Percentiles rank a stretch among this genome's conserved stretches.
Evolutionary conservation across 2,888 invertebrate genomes (phyloP).

Genomic region (Drosophila phalerata): DNA sequence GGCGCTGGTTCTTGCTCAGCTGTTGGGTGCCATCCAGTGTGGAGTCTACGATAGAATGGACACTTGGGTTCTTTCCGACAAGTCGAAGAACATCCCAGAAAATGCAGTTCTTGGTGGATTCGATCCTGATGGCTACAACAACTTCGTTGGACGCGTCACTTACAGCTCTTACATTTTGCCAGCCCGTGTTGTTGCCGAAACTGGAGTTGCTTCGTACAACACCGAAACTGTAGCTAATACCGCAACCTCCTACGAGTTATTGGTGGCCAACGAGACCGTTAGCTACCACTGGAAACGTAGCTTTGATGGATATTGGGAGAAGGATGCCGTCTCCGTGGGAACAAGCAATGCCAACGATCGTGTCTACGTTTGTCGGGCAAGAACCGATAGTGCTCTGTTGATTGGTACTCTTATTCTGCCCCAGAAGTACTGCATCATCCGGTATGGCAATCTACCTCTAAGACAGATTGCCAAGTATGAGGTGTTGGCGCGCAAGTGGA

Average conservation of each 20-base stretch:
- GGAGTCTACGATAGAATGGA: slow-evolving; percentile 48
- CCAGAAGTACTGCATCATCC: slow-evolving; percentile 26
- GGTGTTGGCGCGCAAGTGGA: slow-evolving; percentile 34
- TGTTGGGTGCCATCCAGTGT: slow-evolving; percentile 43
- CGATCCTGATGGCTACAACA: slow-evolving; percentile 58
- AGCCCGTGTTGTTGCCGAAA: slow-evolving; percentile 55
- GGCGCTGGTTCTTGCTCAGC: slow-evolving; percentile 40
- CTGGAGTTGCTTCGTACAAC: slow-evolving; percentile 40
- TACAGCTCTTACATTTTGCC: slow-evolving; percentile 39
- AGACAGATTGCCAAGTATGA: slow-evolving; percentile 44
- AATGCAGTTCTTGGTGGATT: slow-evolving; percentile 51
- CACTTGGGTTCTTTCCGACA: slow-evolving; percentile 37
- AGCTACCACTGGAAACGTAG: slow-evolving; percentile 55
- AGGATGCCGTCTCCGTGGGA: slow-evolving; percentile 50
- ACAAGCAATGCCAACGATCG: slow-evolving; percentile 33
- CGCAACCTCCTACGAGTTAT: not conserved
- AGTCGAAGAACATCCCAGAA: slow-evolving; percentile 35
- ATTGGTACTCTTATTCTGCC: slow-evolving; percentile 38
- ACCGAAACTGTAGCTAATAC: not conserved
- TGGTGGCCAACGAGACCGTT: slow-evolving; percentile 23
- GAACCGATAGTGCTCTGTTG: slow-evolving; percentile 21
- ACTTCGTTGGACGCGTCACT: slow-evolving; percentile 48
- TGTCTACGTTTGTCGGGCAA: slow-evolving; percentile 45
- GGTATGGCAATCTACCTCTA: slow-evolving; percentile 14
- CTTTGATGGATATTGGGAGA: slow-evolving; percentile 49